These are phyloP conservation scores for Tragelaphus strepsiceros DNA, from an alignment of 2,113 vertebrate species.

Conservation along the genomic window DNA sequence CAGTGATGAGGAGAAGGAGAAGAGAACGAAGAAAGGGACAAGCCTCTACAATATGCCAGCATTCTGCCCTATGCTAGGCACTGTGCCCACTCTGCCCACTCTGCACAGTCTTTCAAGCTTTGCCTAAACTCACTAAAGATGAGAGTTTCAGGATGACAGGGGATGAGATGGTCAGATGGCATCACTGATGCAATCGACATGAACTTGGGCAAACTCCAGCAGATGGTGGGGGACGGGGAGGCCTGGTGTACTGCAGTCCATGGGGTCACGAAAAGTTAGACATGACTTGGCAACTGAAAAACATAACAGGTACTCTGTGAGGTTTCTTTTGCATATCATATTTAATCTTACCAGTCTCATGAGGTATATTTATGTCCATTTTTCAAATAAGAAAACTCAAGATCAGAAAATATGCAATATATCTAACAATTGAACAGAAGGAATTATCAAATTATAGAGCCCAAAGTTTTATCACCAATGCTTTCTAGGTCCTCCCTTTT, in stretches of 20 bases:
- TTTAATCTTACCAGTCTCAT: neutral
- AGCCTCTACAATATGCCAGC: no score
- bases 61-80: neutral
- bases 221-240: neutral
- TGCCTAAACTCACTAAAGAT: neutral
- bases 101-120: neutral
- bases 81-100: neutral
- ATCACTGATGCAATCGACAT: neutral
- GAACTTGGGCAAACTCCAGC: neutral
- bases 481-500: neutral
- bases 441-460: neutral
- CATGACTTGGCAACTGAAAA: neutral
- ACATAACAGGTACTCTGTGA: neutral
- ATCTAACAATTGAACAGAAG: neutral
- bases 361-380: neutral
- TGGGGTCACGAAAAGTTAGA: neutral
- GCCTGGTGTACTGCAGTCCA: neutral
- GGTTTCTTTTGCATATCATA: neutral
- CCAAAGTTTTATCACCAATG: neutral
- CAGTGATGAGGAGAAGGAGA: neutral
- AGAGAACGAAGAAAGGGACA: neutral
- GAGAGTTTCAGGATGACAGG: neutral
- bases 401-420: neutral
- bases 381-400: neutral
- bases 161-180: neutral